phyloP scores from a whole-genome alignment of 2,113 vertebrate genomes.

The Thryonomys swinderianus region DNA sequence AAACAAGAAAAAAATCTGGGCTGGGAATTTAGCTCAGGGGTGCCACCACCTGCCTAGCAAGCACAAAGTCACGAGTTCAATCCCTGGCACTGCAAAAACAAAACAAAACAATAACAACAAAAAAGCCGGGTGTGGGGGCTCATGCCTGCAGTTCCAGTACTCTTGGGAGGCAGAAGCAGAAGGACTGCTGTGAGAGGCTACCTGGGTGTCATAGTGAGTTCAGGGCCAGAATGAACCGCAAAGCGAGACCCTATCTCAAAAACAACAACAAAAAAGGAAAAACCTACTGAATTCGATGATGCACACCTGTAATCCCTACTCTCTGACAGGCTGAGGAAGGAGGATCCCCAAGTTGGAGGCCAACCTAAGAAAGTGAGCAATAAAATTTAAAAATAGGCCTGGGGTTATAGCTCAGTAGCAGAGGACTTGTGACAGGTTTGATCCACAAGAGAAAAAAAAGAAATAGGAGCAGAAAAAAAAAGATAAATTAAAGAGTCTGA shows the following conservation, averaged over 20 bases:
- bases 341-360: not conserved
- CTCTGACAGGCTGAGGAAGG: not conserved
- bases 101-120: no score
- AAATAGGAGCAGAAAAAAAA: not conserved
- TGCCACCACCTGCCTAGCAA: no score
- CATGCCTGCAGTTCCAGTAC: no score
- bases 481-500: not conserved
- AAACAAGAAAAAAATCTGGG: no score
- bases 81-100: no score
- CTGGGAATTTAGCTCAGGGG: no score
- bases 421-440: not conserved
- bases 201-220: no score
- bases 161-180: no score
- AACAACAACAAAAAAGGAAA: slow-evolving; percentile 2
- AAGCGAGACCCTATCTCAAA: not conserved
- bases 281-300: not conserved
- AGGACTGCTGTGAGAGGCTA: no score
- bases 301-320: not conserved
- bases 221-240: no score
- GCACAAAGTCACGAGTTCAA: no score
- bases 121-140: no score
- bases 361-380: not conserved
- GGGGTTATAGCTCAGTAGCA: not conserved
- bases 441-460: not conserved
- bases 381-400: not conserved